Evolutionary conservation across 1,140 invertebrate genomes (phyloP).

Genomic region (Heliconius hewitsoni): DNA sequence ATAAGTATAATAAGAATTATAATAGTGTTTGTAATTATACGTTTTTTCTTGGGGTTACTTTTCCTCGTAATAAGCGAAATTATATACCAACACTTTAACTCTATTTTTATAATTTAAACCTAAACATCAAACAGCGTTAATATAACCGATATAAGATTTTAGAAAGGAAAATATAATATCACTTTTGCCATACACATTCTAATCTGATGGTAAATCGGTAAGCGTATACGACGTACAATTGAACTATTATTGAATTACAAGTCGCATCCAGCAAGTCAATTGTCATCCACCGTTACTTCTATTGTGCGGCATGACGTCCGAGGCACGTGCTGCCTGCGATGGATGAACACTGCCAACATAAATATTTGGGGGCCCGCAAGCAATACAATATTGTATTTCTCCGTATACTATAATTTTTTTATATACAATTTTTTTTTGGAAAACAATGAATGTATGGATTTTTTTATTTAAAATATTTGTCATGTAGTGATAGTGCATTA

Average conservation of each 20-base stretch:
- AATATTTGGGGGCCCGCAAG: neutral
- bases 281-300: constrained; percentile 23
- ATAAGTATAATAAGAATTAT: too few relatives aligned
- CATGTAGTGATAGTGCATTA: too few relatives aligned
- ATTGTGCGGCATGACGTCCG: constrained; percentile 14
- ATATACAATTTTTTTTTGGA: too few relatives aligned
- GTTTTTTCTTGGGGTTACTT: too few relatives aligned
- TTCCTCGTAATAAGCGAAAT: too few relatives aligned
- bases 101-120: too few relatives aligned
- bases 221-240: constrained; percentile 15
- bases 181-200: neutral
- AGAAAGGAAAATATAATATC: neutral
- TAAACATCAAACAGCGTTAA: neutral
- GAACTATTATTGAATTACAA: constrained; percentile 26
- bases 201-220: neutral
- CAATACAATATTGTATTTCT: neutral
- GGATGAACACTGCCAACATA: neutral
- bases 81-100: too few relatives aligned
- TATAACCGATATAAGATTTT: neutral
- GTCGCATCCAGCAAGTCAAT: constrained; percentile 18
- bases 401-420: neutral
- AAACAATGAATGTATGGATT: too few relatives aligned
- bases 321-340: constrained; percentile 20
- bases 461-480: too few relatives aligned
- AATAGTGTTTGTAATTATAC: too few relatives aligned